These are phyloP conservation scores for Panulirus ornatus DNA, from an alignment of 1,140 invertebrate genomes.

Conservation along the genomic window DNA sequence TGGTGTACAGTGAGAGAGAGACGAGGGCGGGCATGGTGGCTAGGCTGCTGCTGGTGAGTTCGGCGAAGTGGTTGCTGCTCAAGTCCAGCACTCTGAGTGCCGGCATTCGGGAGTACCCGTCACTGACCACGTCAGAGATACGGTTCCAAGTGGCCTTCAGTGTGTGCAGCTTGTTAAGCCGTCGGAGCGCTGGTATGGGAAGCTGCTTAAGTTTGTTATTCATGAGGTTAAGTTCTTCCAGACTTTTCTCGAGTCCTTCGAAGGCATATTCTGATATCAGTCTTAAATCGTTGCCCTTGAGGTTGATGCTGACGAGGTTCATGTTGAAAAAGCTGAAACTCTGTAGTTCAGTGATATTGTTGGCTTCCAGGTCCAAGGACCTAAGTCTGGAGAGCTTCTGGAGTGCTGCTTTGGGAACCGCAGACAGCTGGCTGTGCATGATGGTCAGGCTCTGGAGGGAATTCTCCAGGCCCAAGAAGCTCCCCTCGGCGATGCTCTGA, in stretches of 20 bases:
- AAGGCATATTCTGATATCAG: constrained; percentile 89
- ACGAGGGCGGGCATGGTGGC: constrained; percentile 77
- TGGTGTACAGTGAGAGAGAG: constrained; percentile 77
- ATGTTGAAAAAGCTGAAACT: constrained; percentile 72
- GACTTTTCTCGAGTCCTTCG: constrained; percentile 85
- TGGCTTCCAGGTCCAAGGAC: constrained; percentile 74
- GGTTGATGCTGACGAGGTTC: constrained; percentile 67
- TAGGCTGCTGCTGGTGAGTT: constrained; percentile 76
- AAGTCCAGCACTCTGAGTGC: constrained; percentile 76
- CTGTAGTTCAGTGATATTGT: constrained; percentile 75
- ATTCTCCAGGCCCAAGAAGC: constrained; percentile 60
- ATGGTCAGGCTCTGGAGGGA: constrained; percentile 66
- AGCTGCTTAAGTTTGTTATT: constrained; percentile 87
- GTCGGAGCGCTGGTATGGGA: constrained; percentile 87
- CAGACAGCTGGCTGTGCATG: constrained; percentile 67
- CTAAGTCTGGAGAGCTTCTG: constrained; percentile 62
- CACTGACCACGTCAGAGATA: constrained; percentile 80
- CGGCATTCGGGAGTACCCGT: constrained; percentile 75
- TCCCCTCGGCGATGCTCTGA: constrained; percentile 39
- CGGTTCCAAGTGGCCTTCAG: constrained; percentile 91
- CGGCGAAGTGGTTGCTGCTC: constrained; percentile 76
- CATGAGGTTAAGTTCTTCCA: constrained; percentile 89
- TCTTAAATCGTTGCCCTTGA: constrained; percentile 85
- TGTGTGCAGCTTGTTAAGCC: constrained; percentile 86
- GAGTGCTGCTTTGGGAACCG: constrained; percentile 69